These are phyloP conservation scores for Hyposmocoma kahamanoa DNA, from an alignment of 1,140 invertebrate genomes.

Conservation along the genomic window DNA sequence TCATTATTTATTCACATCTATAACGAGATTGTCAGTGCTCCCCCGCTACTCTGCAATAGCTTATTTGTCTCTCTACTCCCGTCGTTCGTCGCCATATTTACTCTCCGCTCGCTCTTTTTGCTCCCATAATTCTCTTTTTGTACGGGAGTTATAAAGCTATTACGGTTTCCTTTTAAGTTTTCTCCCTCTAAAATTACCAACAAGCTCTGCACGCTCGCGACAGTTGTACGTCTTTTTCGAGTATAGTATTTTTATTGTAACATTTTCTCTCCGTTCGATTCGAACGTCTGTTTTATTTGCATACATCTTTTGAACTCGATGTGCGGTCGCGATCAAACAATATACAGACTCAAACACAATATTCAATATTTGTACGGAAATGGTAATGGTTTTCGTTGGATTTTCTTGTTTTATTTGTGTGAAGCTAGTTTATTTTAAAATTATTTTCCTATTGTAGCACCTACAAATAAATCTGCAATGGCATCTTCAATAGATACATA, in stretches of 20 bases:
- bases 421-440: too few species aligned
- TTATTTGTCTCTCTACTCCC: slow-evolving; percentile 33
- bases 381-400: too few species aligned
- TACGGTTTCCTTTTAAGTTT: slow-evolving; percentile 28
- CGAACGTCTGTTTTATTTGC: slow-evolving; percentile 21
- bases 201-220: slow-evolving; percentile 1
- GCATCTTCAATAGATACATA: too few species aligned
- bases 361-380: too few species aligned
- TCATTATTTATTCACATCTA: slow-evolving; percentile 69
- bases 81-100: slow-evolving; percentile 32
- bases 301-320: slow-evolving; percentile 17
- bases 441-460: too few species aligned
- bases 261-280: slow-evolving; percentile 16
- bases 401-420: too few species aligned
- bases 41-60: slow-evolving; percentile 25
- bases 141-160: slow-evolving; percentile 29
- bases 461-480: too few species aligned
- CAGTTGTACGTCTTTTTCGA: neutral
- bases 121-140: slow-evolving; percentile 28
- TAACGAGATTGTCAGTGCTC: slow-evolving; percentile 61
- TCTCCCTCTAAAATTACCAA: slow-evolving; percentile 21
- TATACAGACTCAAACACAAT: too few species aligned
- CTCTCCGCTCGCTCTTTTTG: slow-evolving; percentile 20
- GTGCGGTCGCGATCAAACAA: slow-evolving; percentile 9
- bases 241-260: slow-evolving; percentile 15